Evolutionary conservation across 2,797 vertebrate species (phyloP), one percentile per base, ranked within the genome.

Genomic region (Phoeniculus purpureus): DNA sequence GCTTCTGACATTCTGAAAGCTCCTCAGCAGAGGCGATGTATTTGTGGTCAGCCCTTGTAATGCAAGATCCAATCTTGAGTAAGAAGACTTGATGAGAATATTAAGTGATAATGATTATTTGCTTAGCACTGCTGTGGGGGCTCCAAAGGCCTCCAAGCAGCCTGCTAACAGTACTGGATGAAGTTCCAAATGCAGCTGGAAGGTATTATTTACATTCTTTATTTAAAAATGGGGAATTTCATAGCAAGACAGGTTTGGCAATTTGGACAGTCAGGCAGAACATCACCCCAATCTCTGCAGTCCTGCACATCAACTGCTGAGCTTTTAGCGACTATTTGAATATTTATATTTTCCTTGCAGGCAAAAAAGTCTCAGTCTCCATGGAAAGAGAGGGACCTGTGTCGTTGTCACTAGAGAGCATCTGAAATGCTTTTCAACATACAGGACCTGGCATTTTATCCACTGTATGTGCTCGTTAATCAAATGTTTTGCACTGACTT

Each of bases 401-500:
- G 26, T 83, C 31, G 8, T 73, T 81, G 58, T 54, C 70, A 79
- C 55, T 71, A 87, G 70, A 83, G 77, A 89, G 80, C 81, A 88
- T 95, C 71, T 80, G 74, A 85, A 87, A 91, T 60, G 47, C 17
- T 77, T 58, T 65, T 72, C 83, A 73, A 54, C 89, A 85, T 71
- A 94, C 58, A 67, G 81, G 72, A 96, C 67, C 81, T 94, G 89
- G 82, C 80, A 82, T 93, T 92, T 90, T 89, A 88, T 87, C 85
- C 77, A 77, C 88, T 50, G 86, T 84, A 78, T 45, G 12, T 83
- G 73, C 86, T 90, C 82, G 81, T 84, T 85, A 95, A 95, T 92
- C 87, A 87, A 92, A 92, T 90, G 88, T 91, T 96, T 95, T 94
- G 66, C 82, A 91, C 48, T 87, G 93, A 93, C 92, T 96, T 95